Percentiles rank a stretch among this genome's conserved stretches.
Evolutionary conservation across 64 coral and sea anemone species (phyloP).

Genomic region (Stichodactyla mertensii): DNA sequence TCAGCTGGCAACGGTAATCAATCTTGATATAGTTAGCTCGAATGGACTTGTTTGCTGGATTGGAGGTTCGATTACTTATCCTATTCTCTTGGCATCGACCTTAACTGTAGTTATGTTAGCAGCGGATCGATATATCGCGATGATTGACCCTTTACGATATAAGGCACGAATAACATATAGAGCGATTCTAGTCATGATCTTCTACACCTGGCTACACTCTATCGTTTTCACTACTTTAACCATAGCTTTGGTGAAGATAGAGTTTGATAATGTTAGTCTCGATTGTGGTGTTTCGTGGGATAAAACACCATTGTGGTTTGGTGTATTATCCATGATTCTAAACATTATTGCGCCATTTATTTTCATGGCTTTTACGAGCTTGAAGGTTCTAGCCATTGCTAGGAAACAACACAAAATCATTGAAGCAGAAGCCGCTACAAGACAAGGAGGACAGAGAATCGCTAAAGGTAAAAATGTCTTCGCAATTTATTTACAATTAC

Average conservation of each 20-base stretch:
- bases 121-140: constrained; percentile 39
- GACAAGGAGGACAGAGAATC: not conserved
- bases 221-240: constrained; percentile 14
- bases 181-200: constrained; percentile 33
- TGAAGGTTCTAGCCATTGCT: constrained; percentile 41
- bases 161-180: constrained; percentile 12
- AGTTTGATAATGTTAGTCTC: constrained; percentile 40
- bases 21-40: constrained; percentile 32
- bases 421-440: constrained; percentile 4
- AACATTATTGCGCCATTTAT: constrained; percentile 46
- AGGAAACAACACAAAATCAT: constrained; percentile 33
- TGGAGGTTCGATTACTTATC: constrained; percentile 48
- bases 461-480: not conserved
- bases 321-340: constrained; percentile 17
- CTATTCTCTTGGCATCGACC: constrained; percentile 40
- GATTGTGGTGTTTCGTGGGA: constrained; percentile 53
- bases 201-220: constrained; percentile 34
- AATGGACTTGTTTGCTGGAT: constrained; percentile 35
- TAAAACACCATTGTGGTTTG: constrained; percentile 41
- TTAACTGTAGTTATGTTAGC: constrained; percentile 51
- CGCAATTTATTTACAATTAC: not conserved
- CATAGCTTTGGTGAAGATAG: constrained; percentile 1
- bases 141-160: constrained; percentile 49
- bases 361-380: constrained; percentile 34
- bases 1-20: constrained; percentile 28